Evolutionary conservation across 2,888 invertebrate species (phyloP).

Genomic region (Dorcus parallelipipedus): DNA sequence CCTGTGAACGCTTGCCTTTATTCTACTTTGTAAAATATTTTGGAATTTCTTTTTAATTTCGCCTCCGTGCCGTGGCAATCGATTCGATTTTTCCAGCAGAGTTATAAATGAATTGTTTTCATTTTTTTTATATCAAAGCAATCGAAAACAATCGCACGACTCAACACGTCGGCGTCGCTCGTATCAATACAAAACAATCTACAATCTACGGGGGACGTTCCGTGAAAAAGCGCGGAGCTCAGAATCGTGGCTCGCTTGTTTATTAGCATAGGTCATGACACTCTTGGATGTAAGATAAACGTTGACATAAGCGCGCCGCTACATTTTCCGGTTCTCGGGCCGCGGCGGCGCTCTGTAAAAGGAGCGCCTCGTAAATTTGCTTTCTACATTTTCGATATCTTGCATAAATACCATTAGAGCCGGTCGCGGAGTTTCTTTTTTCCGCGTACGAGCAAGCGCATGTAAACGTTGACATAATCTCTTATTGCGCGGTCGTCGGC

Average conservation of each 20-base stretch:
- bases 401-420: constrained; percentile 24
- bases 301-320: constrained; percentile 26
- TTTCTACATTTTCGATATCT: constrained; percentile 18
- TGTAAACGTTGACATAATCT: too few relatives aligned
- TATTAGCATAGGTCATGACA: constrained; percentile 24
- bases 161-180: too few relatives aligned
- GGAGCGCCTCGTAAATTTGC: constrained; percentile 16
- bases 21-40: too few relatives aligned
- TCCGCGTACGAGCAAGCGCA: constrained; percentile 3
- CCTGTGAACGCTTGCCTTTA: too few relatives aligned
- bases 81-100: too few relatives aligned
- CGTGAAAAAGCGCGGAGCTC: neutral
- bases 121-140: too few relatives aligned
- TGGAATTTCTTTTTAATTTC: neutral
- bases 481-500: too few relatives aligned
- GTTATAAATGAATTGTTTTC: too few relatives aligned
- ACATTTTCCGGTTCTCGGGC: constrained; percentile 12
- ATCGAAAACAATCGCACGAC: neutral
- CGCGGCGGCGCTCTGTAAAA: constrained; percentile 12
- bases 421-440: neutral
- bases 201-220: constrained; percentile 1
- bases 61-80: too few relatives aligned
- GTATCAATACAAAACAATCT: neutral
- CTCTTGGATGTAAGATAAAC: constrained; percentile 21
- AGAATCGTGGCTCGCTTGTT: neutral